Conservation (phyloP, 2,888 invertebrate species). For the Muscina levida region DNA sequence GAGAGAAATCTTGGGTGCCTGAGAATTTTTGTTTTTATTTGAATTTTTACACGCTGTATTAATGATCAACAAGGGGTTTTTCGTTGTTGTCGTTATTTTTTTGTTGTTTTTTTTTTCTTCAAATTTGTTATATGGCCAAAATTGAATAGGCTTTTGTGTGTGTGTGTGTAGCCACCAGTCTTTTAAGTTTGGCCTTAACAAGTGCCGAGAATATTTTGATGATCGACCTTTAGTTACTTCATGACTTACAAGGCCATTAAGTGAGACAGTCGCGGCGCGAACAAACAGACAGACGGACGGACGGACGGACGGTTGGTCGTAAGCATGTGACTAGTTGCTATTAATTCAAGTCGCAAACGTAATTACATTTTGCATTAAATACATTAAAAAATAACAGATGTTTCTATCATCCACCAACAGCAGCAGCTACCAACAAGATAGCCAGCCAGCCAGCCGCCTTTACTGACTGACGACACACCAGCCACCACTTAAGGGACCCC, state of each 20-base stretch:
- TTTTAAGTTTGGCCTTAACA: neutral
- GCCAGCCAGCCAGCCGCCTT: neutral
- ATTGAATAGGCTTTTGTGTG: slow-evolving; percentile 32
- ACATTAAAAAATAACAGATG: slow-evolving; percentile 39
- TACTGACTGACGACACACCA: too few relatives aligned
- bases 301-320: neutral
- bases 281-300: neutral
- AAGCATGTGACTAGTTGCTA: slow-evolving; percentile 22
- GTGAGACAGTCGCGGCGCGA: neutral
- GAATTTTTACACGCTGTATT: too few relatives aligned
- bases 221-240: slow-evolving; percentile 5
- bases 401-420: slow-evolving; percentile 21
- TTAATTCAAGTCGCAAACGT: slow-evolving; percentile 25
- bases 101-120: too few relatives aligned
- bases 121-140: too few relatives aligned
- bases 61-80: neutral
- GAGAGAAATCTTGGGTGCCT: slow-evolving; percentile 4
- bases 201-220: neutral
- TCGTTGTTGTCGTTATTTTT: too few relatives aligned
- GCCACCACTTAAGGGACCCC: slow-evolving; percentile 25
- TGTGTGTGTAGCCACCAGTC: neutral
- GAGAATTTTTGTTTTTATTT: neutral
- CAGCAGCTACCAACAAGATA: neutral
- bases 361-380: slow-evolving; percentile 38
- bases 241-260: slow-evolving; percentile 9